Percentiles rank a stretch among this genome's conserved stretches.
These are phyloP conservation scores for Eristalinus aeneus DNA, from an alignment of 2,888 invertebrate genomes.

Conservation along the genomic window DNA sequence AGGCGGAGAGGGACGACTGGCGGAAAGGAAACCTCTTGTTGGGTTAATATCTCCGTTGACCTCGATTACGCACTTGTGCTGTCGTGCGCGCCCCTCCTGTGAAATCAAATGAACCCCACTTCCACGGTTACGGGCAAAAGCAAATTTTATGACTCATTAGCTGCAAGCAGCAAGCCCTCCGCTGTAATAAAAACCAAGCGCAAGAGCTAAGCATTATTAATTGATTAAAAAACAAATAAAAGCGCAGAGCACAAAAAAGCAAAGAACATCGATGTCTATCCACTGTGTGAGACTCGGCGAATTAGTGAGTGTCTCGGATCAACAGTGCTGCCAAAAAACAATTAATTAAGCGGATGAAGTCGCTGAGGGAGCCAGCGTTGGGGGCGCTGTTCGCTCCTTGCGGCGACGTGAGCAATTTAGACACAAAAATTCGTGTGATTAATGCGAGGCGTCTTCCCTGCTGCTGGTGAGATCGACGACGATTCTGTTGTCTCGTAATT, in stretches of 20 bases:
- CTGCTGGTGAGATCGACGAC: conserved; percentile 31
- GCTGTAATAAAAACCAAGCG: conserved; percentile 2
- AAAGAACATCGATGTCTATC: conserved; percentile 18
- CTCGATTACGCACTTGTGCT: conserved; percentile 56
- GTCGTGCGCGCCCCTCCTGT: conserved; percentile 10
- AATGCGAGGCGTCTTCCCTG: conserved; percentile 58
- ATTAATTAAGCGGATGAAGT: conserved; percentile 52
- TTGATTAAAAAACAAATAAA: conserved; percentile 19
- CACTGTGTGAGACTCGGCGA: conserved; percentile 5
- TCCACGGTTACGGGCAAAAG: background rate
- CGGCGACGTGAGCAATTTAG: conserved; percentile 15
- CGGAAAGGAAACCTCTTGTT: conserved; percentile 44
- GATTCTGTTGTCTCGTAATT: conserved; percentile 13
- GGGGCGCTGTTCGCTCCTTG: conserved; percentile 16
- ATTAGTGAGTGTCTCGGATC: conserved; percentile 24
- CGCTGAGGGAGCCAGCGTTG: conserved; percentile 10
- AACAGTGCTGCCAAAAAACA: conserved; percentile 56
- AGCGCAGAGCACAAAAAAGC: background rate
- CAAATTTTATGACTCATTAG: conserved; percentile 58
- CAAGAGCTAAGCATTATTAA: conserved; percentile 28
- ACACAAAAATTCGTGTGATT: conserved; percentile 49
- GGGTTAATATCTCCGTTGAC: conserved; percentile 58
- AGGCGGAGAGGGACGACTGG: background rate
- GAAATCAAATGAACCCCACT: conserved; percentile 40
- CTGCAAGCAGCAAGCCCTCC: conserved; percentile 36